Conservation (phyloP, 2,113 vertebrate genomes). For the Ancistrus triradiatus region DNA sequence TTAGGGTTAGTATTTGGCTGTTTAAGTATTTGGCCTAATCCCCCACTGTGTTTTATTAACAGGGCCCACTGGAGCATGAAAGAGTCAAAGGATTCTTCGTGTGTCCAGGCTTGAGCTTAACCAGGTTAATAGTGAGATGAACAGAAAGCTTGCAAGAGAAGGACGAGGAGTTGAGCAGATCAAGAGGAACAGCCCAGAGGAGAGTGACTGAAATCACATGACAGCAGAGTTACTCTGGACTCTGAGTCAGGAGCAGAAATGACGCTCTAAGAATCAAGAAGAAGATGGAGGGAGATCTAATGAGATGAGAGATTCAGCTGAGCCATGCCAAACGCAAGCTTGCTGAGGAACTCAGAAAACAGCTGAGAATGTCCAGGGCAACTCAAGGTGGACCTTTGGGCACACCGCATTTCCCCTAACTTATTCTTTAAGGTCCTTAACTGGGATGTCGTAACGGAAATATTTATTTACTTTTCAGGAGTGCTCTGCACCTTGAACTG, state of each 20-base stretch:
- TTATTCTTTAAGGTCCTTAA: no score
- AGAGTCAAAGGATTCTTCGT: constrained; percentile 68
- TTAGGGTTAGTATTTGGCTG: no score
- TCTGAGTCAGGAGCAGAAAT: constrained; percentile 70
- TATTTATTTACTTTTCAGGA: constrained; percentile 62
- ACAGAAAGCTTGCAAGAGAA: constrained; percentile 70
- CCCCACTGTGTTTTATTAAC: neutral
- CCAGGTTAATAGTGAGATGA: constrained; percentile 69
- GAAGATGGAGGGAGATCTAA: constrained; percentile 76
- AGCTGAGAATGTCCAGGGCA: constrained; percentile 71
- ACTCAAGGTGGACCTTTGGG: constrained; percentile 62
- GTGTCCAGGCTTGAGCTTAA: constrained; percentile 67
- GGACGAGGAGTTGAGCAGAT: constrained; percentile 71
- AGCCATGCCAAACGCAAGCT: constrained; percentile 72
- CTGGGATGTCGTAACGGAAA: no score
- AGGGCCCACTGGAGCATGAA: constrained; percentile 71
- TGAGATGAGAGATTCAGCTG: constrained; percentile 73
- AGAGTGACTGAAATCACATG: constrained; percentile 65
- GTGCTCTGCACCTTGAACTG: constrained; percentile 77
- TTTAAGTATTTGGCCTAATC: no score
- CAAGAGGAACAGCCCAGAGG: constrained; percentile 70
- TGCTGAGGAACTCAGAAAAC: constrained; percentile 74
- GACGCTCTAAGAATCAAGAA: constrained; percentile 71
- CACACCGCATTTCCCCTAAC: neutral
- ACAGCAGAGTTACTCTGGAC: constrained; percentile 67